phyloP scores from a whole-genome alignment of 2,797 vertebrate genomes.

The Pteronotus mesoamericanus region DNA sequence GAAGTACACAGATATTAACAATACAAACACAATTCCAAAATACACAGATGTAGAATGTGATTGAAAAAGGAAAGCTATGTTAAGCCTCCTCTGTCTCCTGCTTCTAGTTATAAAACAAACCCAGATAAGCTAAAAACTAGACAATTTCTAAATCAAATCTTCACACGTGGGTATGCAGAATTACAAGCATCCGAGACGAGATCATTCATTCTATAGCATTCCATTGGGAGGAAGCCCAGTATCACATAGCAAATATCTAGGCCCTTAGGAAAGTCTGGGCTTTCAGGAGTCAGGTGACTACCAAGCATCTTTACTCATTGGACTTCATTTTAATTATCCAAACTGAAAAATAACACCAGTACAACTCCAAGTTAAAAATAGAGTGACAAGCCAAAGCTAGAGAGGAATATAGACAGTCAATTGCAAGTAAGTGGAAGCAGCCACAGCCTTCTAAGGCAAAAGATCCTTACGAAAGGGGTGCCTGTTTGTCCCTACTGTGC shows the following conservation, averaged over 20 bases:
- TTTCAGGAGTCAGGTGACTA: background rate
- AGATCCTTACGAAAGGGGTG: background rate
- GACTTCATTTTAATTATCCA: background rate
- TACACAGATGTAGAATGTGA: background rate
- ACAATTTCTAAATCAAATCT: background rate
- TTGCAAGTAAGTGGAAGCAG: background rate
- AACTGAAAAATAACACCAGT: background rate
- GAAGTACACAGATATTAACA: background rate
- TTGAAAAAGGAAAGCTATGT: background rate
- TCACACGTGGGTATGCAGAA: background rate
- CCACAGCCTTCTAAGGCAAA: background rate
- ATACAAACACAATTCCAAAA: background rate
- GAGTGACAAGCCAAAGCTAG: background rate
- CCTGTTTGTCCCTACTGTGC: background rate
- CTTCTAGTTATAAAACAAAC: constrained; percentile 23
- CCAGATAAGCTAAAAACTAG: background rate
- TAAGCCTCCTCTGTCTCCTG: background rate
- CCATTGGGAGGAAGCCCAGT: background rate
- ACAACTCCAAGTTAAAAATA: background rate
- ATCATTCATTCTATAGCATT: background rate
- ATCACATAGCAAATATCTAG: background rate
- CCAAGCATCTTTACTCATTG: background rate
- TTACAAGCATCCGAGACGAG: background rate
- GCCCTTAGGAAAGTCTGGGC: too few relatives aligned
- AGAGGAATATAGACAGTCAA: background rate